Base-by-base conservation (phyloP, 2,797 vertebrate genomes). In the Catamblyrhynchus diadema region DNA sequence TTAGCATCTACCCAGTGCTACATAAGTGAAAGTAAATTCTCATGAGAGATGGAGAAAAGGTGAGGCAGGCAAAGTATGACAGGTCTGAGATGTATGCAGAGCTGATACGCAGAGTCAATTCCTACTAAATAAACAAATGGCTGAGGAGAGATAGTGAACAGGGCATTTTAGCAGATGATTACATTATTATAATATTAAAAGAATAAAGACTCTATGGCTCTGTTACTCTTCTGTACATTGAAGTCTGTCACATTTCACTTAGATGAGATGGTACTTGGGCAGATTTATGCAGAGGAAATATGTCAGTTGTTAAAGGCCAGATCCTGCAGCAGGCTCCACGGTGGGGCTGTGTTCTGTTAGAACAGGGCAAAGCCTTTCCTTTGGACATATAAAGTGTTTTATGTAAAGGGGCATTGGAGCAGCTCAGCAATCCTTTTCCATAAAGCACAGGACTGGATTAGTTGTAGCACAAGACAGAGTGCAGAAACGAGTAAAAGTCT, bases 61-160 rank as follows among this genome's bases (percentile, higher is more conserved):
- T 59, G 77, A 94, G 74, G 66, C 44, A 44, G 54, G 42, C 17
- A 35, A 62, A 72, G 48, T 9, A 14, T 71, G 71, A 42, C 35
- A 72, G 4, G 14, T 62, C 60, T n/a, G 44, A 77, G 81, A 47
- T 47, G 8, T 72, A 15, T 1, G 1, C 79, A 37, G 80, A 77
- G 44, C 48, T 72, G 73, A 65, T 42, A 57, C 64, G 54, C 47
- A 39, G 72, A 61, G 84, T 51, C 48, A 66, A 2, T 83, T 93
- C 24, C 62, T 77, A 41, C 50, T 74, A 86, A 92, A 95, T 61
- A 92, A 96, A 95, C 66, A 94, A 90, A 81, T 66, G 42, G 7
- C 32, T 81, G 27, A 56, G 35, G 44, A 57, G 71, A 81, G 42
- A 22, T 42, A 62, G 66, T 48, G 51, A 81, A 66, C 42, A 30